Evolutionary conservation across 2,888 invertebrate species (phyloP).

Genomic region (Acanthococcus lagerstroemiae): DNA sequence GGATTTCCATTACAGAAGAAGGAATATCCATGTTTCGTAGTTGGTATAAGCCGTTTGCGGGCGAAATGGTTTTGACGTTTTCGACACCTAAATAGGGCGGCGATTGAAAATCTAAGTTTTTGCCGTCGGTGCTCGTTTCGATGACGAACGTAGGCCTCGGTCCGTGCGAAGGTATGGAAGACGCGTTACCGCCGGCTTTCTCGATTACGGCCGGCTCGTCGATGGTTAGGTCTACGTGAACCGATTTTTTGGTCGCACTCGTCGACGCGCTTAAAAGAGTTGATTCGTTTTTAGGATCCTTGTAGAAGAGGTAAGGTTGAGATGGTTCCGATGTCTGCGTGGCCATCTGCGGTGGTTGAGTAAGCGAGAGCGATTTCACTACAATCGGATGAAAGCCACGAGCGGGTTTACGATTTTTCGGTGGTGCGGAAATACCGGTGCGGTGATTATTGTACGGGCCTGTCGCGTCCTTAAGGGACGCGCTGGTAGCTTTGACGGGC

Average conservation of each 20-base stretch:
- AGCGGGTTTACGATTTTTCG: conserved; percentile 4
- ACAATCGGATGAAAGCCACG: conserved; percentile 12
- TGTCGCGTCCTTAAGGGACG: background rate
- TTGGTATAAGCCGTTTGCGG: conserved; percentile 15
- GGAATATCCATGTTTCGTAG: conserved; percentile 1
- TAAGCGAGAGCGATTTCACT: background rate
- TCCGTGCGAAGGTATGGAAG: background rate
- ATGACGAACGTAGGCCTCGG: background rate
- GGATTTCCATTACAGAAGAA: conserved; percentile 5
- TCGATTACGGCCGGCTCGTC: background rate
- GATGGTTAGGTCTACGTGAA: conserved; percentile 9
- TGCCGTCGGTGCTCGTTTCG: background rate
- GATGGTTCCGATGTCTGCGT: background rate
- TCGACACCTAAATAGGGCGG: no score
- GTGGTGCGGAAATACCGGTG: conserved; percentile 15
- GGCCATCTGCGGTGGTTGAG: background rate
- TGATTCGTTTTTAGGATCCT: background rate
- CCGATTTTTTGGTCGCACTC: background rate
- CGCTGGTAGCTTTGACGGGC: background rate
- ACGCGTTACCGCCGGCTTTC: background rate
- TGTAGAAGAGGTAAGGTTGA: background rate
- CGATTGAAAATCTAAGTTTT: background rate
- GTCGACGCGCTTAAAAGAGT: background rate
- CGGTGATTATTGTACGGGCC: conserved; percentile 2
- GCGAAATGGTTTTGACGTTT: no score